Conservation (phyloP, 1,140 invertebrate genomes). For the Drosophila tani region DNA sequence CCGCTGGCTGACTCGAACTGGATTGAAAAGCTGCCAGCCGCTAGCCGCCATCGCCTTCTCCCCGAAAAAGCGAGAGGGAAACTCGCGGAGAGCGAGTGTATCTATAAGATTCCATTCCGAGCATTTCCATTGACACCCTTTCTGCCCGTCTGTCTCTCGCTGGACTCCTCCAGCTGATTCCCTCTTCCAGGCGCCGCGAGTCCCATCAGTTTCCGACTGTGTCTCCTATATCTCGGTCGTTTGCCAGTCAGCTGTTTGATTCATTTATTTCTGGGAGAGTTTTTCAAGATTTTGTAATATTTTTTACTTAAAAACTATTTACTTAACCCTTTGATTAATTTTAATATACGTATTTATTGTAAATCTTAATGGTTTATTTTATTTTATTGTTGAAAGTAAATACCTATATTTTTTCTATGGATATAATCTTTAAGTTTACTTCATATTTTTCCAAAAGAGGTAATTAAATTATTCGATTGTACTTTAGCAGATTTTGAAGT, state of each 20-base stretch:
- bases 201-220: background rate
- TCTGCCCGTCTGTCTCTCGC: constrained; percentile 37
- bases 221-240: background rate
- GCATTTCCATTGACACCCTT: constrained; percentile 81
- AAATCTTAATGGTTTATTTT: too few relatives aligned
- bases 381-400: too few relatives aligned
- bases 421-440: too few relatives aligned
- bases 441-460: too few relatives aligned
- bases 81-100: constrained; percentile 44
- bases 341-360: too few relatives aligned
- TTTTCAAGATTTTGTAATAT: too few relatives aligned
- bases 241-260: constrained; percentile 17
- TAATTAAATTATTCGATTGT: too few relatives aligned
- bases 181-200: constrained; percentile 17
- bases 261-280: background rate
- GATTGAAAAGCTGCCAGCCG: constrained; percentile 70
- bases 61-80: constrained; percentile 13
- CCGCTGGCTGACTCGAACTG: constrained; percentile 74
- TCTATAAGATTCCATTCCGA: constrained; percentile 63
- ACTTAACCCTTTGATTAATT: too few relatives aligned
- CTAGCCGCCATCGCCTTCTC: constrained; percentile 23
- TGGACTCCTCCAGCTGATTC: constrained; percentile 61
- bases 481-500: too few relatives aligned
- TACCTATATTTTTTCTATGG: too few relatives aligned
- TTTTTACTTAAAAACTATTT: too few relatives aligned